Evolutionary conservation across 2,888 invertebrate genomes (phyloP).

Genomic region (Parnassius apollo): DNA sequence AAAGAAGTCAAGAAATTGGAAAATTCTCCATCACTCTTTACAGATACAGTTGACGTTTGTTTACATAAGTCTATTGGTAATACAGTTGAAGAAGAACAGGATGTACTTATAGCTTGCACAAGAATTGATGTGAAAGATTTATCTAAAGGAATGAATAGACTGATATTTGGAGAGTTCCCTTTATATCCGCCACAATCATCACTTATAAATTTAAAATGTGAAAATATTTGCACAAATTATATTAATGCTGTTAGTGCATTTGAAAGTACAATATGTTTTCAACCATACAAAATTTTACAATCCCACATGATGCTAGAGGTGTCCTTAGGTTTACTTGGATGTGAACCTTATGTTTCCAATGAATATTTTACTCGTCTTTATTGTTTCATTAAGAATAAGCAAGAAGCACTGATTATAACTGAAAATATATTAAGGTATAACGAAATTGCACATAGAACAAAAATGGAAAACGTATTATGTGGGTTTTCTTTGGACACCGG

Average conservation of each 20-base stretch:
- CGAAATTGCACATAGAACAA: constrained; percentile 30
- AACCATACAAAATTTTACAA: constrained; percentile 49
- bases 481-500: constrained; percentile 67
- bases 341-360: constrained; percentile 42
- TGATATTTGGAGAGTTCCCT: constrained; percentile 57
- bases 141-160: constrained; percentile 47
- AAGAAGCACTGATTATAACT: constrained; percentile 43
- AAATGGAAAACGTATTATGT: constrained; percentile 46
- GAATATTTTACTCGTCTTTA: constrained; percentile 57
- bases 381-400: constrained; percentile 43
- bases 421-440: constrained; percentile 51
- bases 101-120: constrained; percentile 58
- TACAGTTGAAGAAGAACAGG: constrained; percentile 37
- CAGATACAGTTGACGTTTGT: constrained; percentile 36
- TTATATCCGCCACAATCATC: constrained; percentile 51
- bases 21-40: constrained; percentile 43
- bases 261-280: constrained; percentile 45
- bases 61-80: constrained; percentile 30
- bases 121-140: constrained; percentile 55
- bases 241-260: constrained; percentile 51
- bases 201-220: constrained; percentile 37
- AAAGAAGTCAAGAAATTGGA: constrained; percentile 29
- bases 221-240: constrained; percentile 61
- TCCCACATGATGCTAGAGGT: constrained; percentile 66
- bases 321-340: constrained; percentile 65